A percentile compares a stretch with the other conserved stretches of the same genome.
Conservation (phyloP, 2,113 vertebrate species). For the Albula goreensis region DNA sequence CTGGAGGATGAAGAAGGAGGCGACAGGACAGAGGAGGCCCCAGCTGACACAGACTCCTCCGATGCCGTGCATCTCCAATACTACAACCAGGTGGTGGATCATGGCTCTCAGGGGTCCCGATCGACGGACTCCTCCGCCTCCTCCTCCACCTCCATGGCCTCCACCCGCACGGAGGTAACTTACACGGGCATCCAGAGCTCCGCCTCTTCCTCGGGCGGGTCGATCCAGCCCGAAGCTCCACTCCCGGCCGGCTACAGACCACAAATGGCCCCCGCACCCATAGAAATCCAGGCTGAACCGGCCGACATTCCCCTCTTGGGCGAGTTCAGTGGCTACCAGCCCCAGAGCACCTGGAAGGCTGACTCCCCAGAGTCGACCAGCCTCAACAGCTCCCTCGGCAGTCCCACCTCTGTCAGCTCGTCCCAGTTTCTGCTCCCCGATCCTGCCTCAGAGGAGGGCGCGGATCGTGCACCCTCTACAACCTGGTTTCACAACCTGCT, state of each 20-base stretch:
- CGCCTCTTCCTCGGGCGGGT: conserved; percentile 49
- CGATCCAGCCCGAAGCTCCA: conserved; percentile 27
- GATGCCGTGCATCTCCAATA: conserved; percentile 76
- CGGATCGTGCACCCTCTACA: conserved; percentile 68
- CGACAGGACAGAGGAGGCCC: conserved; percentile 59
- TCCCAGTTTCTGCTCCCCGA: conserved; percentile 90
- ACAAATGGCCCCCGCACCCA: conserved; percentile 58
- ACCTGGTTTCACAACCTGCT: conserved; percentile 72
- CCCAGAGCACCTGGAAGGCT: conserved; percentile 82
- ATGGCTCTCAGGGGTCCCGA: conserved; percentile 66
- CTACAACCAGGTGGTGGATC: conserved; percentile 85
- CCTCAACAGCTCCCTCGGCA: conserved; percentile 80
- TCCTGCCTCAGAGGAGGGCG: conserved; percentile 65
- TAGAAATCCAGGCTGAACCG: conserved; percentile 33
- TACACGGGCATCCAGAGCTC: conserved; percentile 93
- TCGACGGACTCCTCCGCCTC: conserved; percentile 69
- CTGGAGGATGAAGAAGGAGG: conserved; percentile 68
- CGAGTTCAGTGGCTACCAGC: conserved; percentile 79
- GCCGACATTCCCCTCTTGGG: conserved; percentile 54
- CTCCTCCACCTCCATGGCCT: conserved; percentile 71
- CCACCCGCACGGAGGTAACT: conserved; percentile 77
- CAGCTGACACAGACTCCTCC: conserved; percentile 69
- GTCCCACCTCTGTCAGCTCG: conserved; percentile 89
- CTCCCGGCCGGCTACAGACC: conserved; percentile 69
- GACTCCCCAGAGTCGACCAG: conserved; percentile 77